A percentile compares a stretch with the other conserved stretches of the same genome.
phyloP scores from a whole-genome alignment of 1,140 invertebrate species.

The Scaptomyza graminum region DNA sequence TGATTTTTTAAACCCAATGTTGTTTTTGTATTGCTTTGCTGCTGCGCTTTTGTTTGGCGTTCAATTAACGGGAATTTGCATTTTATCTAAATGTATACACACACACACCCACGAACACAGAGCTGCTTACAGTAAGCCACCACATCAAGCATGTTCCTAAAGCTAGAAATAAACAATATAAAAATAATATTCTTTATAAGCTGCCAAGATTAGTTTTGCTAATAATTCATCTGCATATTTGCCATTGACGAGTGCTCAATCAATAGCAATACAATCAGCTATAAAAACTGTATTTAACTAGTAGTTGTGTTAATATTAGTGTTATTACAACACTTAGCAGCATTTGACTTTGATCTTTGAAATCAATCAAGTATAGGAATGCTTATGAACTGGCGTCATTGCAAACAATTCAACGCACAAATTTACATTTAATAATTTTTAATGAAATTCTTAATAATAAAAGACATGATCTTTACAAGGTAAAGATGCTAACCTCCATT shows the following conservation, averaged over 20 bases:
- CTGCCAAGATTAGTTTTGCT: not conserved
- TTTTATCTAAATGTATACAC: constrained; percentile 58
- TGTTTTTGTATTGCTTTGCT: constrained; percentile 24
- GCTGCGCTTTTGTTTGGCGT: constrained; percentile 65
- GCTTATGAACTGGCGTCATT: constrained; percentile 2
- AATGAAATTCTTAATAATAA: not conserved
- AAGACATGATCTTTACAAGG: constrained; percentile 12
- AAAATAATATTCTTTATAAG: not conserved
- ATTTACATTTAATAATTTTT: constrained; percentile 6
- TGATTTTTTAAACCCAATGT: constrained; percentile 65
- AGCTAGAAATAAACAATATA: not conserved
- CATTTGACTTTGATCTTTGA: constrained; percentile 60
- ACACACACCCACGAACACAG: not conserved
- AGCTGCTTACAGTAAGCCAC: not conserved
- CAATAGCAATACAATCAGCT: constrained; percentile 4
- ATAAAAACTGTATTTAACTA: constrained; percentile 18
- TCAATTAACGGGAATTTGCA: constrained; percentile 76
- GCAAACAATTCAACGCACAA: constrained; percentile 24
- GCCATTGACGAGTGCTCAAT: constrained; percentile 10
- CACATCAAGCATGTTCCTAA: constrained; percentile 1
- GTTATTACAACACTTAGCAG: constrained; percentile 22
- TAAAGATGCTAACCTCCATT: constrained; percentile 42
- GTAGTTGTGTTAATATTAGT: not conserved
- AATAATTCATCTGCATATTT: not conserved
- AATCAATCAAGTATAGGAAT: constrained; percentile 36